Evolutionary conservation across 2,113 vertebrate genomes (phyloP).

Genomic region (Balaeniceps rex): DNA sequence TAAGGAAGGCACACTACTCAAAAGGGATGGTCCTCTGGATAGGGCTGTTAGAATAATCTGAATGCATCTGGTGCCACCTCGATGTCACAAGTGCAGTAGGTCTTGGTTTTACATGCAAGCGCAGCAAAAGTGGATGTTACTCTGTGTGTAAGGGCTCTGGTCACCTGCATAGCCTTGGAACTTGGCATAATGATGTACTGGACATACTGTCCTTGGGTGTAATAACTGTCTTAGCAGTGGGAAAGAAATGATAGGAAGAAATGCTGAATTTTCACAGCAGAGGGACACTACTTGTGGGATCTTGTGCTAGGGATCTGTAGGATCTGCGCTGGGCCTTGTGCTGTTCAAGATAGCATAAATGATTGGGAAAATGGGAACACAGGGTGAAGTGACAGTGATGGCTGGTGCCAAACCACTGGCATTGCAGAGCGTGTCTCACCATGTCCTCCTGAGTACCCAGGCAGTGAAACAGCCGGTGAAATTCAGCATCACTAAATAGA

Average conservation of each 20-base stretch:
- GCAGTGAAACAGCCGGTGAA: neutral
- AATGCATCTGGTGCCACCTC: neutral
- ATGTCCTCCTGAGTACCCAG: too few species aligned
- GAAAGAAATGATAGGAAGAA: neutral
- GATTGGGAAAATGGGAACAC: neutral
- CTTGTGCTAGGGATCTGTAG: neutral
- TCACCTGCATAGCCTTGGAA: neutral
- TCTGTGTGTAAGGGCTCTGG: neutral
- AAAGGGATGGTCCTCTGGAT: neutral
- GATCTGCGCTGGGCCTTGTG: neutral
- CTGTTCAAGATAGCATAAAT: neutral
- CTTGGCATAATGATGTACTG: too few species aligned
- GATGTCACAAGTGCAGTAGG: neutral
- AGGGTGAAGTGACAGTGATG: neutral
- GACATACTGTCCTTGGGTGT: neutral
- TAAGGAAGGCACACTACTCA: neutral
- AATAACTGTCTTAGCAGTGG: neutral
- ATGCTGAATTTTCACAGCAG: neutral
- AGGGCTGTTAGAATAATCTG: neutral
- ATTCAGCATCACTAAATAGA: neutral
- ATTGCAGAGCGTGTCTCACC: neutral
- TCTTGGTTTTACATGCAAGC: neutral
- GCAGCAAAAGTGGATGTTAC: neutral
- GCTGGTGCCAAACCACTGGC: neutral
- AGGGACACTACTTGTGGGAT: neutral